Conservation (phyloP, 2,113 vertebrate species). For the Odobenus rosmarus region DNA sequence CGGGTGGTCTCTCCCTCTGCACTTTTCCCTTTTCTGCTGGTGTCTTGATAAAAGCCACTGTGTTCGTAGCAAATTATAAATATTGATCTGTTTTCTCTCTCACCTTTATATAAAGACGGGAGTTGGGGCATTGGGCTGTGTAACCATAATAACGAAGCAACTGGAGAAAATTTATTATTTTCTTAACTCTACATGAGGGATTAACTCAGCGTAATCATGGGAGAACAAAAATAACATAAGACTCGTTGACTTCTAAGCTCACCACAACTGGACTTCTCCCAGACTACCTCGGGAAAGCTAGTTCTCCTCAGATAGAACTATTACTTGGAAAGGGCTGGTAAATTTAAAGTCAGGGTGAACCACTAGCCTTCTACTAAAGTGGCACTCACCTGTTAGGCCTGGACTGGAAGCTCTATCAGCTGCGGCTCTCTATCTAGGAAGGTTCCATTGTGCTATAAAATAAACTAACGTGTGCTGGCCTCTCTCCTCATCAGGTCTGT, state of each 20-base stretch:
- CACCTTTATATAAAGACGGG: constrained; percentile 23
- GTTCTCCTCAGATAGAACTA: neutral
- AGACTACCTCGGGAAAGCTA: neutral
- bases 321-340: neutral
- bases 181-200: neutral
- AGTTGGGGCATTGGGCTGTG: neutral
- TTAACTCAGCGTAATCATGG: neutral
- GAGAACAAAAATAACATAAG: neutral
- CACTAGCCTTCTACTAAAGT: neutral
- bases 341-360: neutral
- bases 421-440: neutral
- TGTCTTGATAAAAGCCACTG: constrained; percentile 23
- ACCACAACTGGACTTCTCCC: neutral
- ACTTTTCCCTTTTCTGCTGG: constrained; percentile 40
- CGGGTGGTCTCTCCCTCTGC: neutral
- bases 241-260: neutral
- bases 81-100: constrained; percentile 63
- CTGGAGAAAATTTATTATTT: neutral
- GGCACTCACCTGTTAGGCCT: neutral
- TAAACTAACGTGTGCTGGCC: neutral
- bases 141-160: neutral
- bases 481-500: neutral
- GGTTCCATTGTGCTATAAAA: accelerated
- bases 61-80: constrained; percentile 63
- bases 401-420: no score